Conservation (phyloP, 37 sponge, comb jelly and placozoan species). For the Geodia barretti region DNA sequence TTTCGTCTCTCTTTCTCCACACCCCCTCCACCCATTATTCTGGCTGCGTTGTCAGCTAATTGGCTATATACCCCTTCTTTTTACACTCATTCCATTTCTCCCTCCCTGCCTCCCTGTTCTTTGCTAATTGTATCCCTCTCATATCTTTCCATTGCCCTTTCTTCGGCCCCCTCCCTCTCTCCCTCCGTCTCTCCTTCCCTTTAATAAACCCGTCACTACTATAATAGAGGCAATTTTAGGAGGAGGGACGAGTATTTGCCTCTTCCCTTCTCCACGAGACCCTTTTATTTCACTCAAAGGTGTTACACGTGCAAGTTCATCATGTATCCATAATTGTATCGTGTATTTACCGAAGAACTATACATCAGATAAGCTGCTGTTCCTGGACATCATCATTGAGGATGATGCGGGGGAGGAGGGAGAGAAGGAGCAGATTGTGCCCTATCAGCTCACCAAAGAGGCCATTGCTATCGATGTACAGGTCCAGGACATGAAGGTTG, state of each 20-base stretch:
- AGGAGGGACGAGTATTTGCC: background rate
- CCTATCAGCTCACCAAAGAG: slow-evolving; percentile 46
- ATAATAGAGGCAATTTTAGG: background rate
- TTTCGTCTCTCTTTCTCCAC: too few species aligned
- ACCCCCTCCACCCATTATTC: too few species aligned
- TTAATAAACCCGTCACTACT: too few species aligned
- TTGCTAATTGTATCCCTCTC: too few species aligned
- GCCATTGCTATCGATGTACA: slow-evolving; percentile 43
- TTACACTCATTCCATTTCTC: too few species aligned
- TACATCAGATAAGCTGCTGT: slow-evolving; percentile 53
- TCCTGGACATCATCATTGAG: slow-evolving; percentile 67
- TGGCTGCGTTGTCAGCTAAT: too few species aligned
- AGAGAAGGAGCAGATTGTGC: slow-evolving; percentile 16
- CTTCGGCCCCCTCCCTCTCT: too few species aligned
- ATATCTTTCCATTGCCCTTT: too few species aligned
- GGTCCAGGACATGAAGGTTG: slow-evolving; percentile 39
- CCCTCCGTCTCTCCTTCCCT: too few species aligned
- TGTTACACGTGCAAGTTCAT: background rate
- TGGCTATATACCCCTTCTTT: too few species aligned
- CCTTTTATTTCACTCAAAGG: background rate
- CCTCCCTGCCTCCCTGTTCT: too few species aligned
- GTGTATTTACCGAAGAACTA: too few species aligned
- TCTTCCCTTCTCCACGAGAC: background rate
- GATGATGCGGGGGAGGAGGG: slow-evolving; percentile 55
- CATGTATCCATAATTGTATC: background rate